Conservation (phyloP, 2,797 vertebrate species). For the Erpetoichthys calabaricus region DNA sequence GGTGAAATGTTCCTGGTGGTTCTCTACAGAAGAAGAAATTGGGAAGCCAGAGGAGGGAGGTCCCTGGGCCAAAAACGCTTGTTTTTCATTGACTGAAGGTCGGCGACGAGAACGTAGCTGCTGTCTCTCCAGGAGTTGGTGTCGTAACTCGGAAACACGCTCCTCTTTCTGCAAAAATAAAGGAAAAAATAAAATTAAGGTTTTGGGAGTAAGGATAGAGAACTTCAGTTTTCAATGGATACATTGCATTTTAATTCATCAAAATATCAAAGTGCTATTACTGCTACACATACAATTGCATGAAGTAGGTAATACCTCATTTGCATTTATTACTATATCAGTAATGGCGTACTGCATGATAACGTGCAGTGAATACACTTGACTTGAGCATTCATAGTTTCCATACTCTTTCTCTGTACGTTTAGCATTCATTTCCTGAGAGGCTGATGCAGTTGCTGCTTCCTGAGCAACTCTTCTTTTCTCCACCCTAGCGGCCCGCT, state of each 20-base stretch:
- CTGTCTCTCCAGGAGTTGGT: conserved; percentile 75
- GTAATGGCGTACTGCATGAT: too few species aligned
- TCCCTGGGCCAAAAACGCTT: conserved; percentile 20
- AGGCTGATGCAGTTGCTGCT: too few species aligned
- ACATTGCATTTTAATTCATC: not conserved
- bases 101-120: conserved; percentile 73
- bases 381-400: too few species aligned
- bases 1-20: conserved; percentile 60
- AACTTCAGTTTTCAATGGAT: not conserved
- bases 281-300: too few species aligned
- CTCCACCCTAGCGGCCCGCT: too few species aligned
- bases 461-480: too few species aligned
- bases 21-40: conserved; percentile 37
- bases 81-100: conserved; percentile 56
- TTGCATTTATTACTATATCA: too few species aligned
- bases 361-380: too few species aligned
- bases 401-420: too few species aligned
- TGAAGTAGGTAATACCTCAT: too few species aligned
- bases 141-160: conserved; percentile 73
- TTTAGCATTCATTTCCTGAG: too few species aligned
- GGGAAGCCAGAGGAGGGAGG: conserved; percentile 46
- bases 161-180: conserved; percentile 65
- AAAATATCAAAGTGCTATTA: too few species aligned
- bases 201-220: not conserved
- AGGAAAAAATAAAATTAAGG: not conserved